Evolutionary conservation across 1,140 invertebrate species (phyloP).

Genomic region (Bombus turneri): DNA sequence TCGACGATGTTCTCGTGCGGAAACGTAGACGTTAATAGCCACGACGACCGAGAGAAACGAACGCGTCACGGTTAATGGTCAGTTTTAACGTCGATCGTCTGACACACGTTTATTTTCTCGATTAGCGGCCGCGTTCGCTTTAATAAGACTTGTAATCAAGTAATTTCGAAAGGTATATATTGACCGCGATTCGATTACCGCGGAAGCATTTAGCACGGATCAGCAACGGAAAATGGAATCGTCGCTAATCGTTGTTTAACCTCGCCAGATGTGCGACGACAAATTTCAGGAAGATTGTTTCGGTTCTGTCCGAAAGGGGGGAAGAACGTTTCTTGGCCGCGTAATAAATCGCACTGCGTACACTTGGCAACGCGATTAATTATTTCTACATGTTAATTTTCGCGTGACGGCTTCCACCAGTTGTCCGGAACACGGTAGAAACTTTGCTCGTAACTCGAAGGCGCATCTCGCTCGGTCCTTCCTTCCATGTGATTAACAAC

Average conservation of each 20-base stretch:
- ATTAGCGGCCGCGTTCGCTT: neutral
- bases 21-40: neutral
- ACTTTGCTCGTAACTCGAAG: slow-evolving; percentile 6
- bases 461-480: neutral
- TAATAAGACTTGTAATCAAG: slow-evolving; percentile 30
- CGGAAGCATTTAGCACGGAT: slow-evolving; percentile 25
- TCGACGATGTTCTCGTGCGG: too few species aligned
- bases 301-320: neutral
- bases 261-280: neutral
- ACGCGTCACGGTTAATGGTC: too few species aligned
- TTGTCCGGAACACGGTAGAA: slow-evolving; percentile 7
- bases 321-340: neutral
- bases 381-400: slow-evolving; percentile 46
- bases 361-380: slow-evolving; percentile 31
- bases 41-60: neutral
- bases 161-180: slow-evolving; percentile 45
- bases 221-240: neutral
- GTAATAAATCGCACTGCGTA: slow-evolving; percentile 20
- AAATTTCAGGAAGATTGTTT: slow-evolving; percentile 11
- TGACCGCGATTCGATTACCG: slow-evolving; percentile 36
- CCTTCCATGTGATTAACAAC: slow-evolving; percentile 1
- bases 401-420: neutral
- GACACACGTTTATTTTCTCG: neutral
- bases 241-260: slow-evolving; percentile 1
- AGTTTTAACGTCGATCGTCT: neutral